Evolutionary conservation across 2,888 invertebrate genomes (phyloP), one percentile per base, ranked within the genome.

Genomic region (Nephrotoma guestfalica): DNA sequence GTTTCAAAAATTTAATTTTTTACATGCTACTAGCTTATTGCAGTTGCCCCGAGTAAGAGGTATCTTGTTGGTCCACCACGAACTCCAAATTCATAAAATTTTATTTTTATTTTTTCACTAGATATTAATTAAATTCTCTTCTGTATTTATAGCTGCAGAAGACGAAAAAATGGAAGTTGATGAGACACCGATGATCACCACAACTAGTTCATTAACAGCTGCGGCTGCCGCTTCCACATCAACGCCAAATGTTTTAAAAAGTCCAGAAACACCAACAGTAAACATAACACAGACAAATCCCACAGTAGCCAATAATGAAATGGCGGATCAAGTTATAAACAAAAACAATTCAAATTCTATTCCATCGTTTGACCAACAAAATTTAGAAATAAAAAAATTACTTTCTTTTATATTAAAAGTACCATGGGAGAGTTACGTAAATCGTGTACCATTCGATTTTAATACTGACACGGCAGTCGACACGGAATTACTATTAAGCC

Each of bases 341-440:
- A 71, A 71, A 71, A 71, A 18, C 41, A 84, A 84, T 84, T 42
- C 84, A 41, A 84, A 84, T 11, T 41, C 41, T 15, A 41, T 83
- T 40, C 11, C 40, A 41, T 13, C 40, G 40, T 9, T 84, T 41
- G 41, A 84, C 41, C 41, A 84, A 84, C 42, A 41, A 41, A 84
- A 84, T 84, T 84, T 84, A 41, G 84, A 84, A 84, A 84, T 84
- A 84, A 84, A n/a, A 84, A 84, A 84, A 84, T 84, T 84, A 41
- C 42, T 84, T 41, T 84, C 84, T 84, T 84, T 84, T 84, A 84
- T 84, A 84, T 84, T 84, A 84, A 84, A 84, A 84, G 84, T 84
- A 41, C 84, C 84, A 15, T 84, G 84, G 84, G 84, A 84, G 84
- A 84, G n/a, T 84, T 84, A 84, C 41, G n/a, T 41, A 6, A 42